Evolutionary conservation across 2,797 vertebrate genomes (phyloP).

Genomic region (Geotrypetes seraphini): DNA sequence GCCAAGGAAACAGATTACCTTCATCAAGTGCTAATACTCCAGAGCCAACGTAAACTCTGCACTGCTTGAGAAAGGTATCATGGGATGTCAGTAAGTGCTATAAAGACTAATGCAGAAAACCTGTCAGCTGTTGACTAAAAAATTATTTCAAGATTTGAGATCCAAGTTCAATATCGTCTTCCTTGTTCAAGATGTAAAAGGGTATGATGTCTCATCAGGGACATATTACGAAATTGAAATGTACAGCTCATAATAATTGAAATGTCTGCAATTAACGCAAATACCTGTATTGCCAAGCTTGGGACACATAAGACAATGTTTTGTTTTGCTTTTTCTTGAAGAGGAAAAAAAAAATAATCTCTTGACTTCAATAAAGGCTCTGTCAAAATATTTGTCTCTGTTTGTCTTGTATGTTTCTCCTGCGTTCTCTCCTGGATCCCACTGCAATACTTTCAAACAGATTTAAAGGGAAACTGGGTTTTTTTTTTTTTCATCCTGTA

Average conservation of each 20-base stretch:
- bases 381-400: not conserved
- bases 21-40: slow-evolving; percentile 57
- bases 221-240: slow-evolving; percentile 33
- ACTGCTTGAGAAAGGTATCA: slow-evolving; percentile 52
- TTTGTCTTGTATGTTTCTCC: too few relatives aligned
- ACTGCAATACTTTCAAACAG: too few relatives aligned
- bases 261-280: slow-evolving; percentile 15
- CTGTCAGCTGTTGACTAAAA: slow-evolving; percentile 57
- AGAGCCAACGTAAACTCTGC: slow-evolving; percentile 51
- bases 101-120: slow-evolving; percentile 43
- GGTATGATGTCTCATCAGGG: slow-evolving; percentile 40
- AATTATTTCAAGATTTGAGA: slow-evolving; percentile 51
- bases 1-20: slow-evolving; percentile 73
- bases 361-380: slow-evolving; percentile 1
- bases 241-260: slow-evolving; percentile 6
- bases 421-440: too few relatives aligned
- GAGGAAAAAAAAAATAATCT: not conserved
- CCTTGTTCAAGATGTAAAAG: slow-evolving; percentile 36
- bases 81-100: slow-evolving; percentile 45
- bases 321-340: too few relatives aligned
- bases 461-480: too few relatives aligned
- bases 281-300: not conserved
- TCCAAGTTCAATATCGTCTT: slow-evolving; percentile 52
- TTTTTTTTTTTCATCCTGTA: too few relatives aligned
- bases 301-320: slow-evolving; percentile 4